Conservation (phyloP, 1,140 invertebrate species). For the Zaprionus lachaisei region DNA sequence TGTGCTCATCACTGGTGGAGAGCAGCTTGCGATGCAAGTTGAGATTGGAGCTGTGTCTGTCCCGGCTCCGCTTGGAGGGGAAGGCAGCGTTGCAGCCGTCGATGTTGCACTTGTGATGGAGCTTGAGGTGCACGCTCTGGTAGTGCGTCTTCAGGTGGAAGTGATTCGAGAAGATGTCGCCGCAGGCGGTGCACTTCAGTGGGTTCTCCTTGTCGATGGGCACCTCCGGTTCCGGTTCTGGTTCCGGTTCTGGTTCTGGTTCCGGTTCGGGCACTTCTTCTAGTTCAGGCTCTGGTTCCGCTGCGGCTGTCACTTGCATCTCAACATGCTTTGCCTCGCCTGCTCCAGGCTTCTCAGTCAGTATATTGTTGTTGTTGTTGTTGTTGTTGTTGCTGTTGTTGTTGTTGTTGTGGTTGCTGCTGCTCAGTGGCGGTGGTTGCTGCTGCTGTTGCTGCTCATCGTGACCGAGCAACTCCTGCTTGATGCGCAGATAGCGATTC, state of each 20-base stretch:
- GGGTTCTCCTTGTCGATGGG: constrained; percentile 91
- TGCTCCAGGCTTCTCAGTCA: constrained; percentile 27
- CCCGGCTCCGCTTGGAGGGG: constrained; percentile 96
- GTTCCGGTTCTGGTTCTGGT: constrained; percentile 36
- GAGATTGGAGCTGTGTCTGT: constrained; percentile 96
- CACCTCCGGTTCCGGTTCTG: constrained; percentile 88
- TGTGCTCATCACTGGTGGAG: constrained; percentile 88
- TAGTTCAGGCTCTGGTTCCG: constrained; percentile 14
- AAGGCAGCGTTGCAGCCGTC: constrained; percentile 98
- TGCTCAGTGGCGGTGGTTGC: background rate
- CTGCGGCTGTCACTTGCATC: constrained; percentile 6
- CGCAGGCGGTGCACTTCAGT: constrained; percentile 94
- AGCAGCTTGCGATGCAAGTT: constrained; percentile 95
- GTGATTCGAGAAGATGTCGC: constrained; percentile 97
- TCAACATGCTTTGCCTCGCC: background rate
- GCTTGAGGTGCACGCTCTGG: constrained; percentile 97
- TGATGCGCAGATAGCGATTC: constrained; percentile 69
- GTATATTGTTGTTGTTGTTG: constrained; percentile 48
- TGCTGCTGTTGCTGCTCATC: constrained; percentile 34
- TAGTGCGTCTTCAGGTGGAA: constrained; percentile 98
- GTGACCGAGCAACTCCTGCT: constrained; percentile 68
- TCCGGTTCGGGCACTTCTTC: constrained; percentile 28
- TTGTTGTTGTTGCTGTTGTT: constrained; percentile 53
- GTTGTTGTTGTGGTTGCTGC: constrained; percentile 22
- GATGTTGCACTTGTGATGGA: constrained; percentile 98